Base-by-base conservation (phyloP, 1,140 invertebrate species). In the Sinella curviseta region DNA sequence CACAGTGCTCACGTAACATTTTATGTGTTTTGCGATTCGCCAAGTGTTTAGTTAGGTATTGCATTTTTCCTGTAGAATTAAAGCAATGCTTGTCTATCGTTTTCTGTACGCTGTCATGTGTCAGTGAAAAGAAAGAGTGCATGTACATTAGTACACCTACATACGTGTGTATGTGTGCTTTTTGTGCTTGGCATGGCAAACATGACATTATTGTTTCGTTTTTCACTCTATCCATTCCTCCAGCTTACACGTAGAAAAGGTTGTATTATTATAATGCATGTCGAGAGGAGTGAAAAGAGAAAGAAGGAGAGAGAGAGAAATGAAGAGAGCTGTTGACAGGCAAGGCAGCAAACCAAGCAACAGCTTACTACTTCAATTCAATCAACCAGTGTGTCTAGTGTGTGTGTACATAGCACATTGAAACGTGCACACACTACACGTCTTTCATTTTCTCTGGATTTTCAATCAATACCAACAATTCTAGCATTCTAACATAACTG, bases 241-340 rank as follows among this genome's bases (percentile, higher is more conserved):
- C 20, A 8, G 39, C 20, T 48, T 48, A 16, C 24, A 26, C 57
- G 57, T 17, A 48, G 12, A 60, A 60, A 60, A n/a, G 24, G 24
- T 60, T 60, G 12, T 60, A 14, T n/a, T 60, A 12, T 60, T 17
- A 17, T 60, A 26, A 14, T n/a, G 24, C 24, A 60, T 60, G 57
- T 60, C 57, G 57, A 60, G 57, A 12, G 39, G 20, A 48, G 39
- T 12, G 39, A 48, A 48, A 48, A 48, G 39, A 48, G 39, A 48
- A 48, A 48, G 20, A 48, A 20, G 20, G 39, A 48, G 20, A 48
- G 39, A 48, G 39, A 12, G 39, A 20, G 20, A 60, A 60, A 26
- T 60, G 57, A 26, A 60, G 57, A 60, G 57, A 60, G 24, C 57
- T 60, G 57, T 60, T 60, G 57, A 60, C 57, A 60, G 24, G 57